Evolutionary conservation across 64 coral and sea anemone genomes (phyloP), one percentile per base, ranked within the genome.

Genomic region (Cladopsammia gracilis): DNA sequence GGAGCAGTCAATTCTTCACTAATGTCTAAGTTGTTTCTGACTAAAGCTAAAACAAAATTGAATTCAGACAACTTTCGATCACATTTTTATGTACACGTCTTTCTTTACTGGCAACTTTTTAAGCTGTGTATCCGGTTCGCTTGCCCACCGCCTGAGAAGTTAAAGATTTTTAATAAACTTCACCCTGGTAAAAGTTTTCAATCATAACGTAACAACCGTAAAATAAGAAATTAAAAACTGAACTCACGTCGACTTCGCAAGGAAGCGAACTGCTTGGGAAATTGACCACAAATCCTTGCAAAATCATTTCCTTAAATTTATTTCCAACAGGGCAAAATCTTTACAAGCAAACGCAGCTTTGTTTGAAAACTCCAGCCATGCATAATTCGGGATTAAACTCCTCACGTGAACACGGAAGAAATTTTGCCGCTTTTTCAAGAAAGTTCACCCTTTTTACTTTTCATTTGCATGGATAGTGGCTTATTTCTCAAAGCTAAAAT

Each of bases 121-220:
- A 24, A 48, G 4, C 5, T 50, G 50, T 84, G 80, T 84, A 84
- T 84, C 80, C 80, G 80, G 80, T 84, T 19, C 4, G 16, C 19
- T 4, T 19, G 80, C 20, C 18, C 80, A 43, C 45, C 80, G 20
- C 45, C 62, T 64, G 60, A 68, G 80, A 66, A 49, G 80, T 84
- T 48, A 20, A 84, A 47, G 56, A 18, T 79, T 84, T 83, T 84
- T 84, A 84, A 84, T 84, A 84, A 84, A 84, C 80, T 84, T 20
- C 60, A 25, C 80, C 18, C 59, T 84, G 47, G 80, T 66, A 34
- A 67, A 68, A 59, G 50, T 84, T 66, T 84, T 84, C 67, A 84
- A 84, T 84, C 60, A 62, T 42, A 48, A 3, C 44, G 44, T 84
- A 84, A 65, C 60, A 46, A 68, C 61, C 61, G 62, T 52, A 43